These are phyloP conservation scores for Proteles cristata DNA, from an alignment of 2,113 vertebrate genomes.

Conservation along the genomic window DNA sequence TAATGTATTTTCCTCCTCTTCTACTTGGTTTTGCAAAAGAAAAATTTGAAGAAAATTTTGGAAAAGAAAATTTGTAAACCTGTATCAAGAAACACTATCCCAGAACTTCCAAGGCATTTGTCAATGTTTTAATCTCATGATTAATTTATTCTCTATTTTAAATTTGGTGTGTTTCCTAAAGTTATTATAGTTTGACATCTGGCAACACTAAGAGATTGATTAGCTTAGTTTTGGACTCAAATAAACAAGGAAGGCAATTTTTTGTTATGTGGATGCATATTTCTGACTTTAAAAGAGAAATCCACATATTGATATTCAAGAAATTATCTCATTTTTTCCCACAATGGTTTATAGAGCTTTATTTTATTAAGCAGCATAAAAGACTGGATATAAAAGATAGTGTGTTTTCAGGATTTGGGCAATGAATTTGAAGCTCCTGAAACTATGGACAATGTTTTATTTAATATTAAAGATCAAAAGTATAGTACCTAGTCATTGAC, in stretches of 20 bases:
- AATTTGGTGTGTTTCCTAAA: not conserved
- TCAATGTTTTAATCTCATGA: not conserved
- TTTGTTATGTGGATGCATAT: not conserved
- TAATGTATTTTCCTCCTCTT: not conserved
- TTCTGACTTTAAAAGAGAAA: not conserved
- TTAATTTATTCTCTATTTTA: not conserved
- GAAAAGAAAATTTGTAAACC: not conserved
- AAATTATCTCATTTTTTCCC: not conserved
- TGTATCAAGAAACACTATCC: not conserved
- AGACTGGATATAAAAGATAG: not conserved
- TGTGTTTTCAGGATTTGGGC: not conserved
- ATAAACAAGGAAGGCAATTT: not conserved
- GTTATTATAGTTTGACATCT: not conserved
- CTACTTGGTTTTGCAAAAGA: constrained; percentile 21
- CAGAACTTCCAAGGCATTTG: not conserved
- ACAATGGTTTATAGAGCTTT: not conserved
- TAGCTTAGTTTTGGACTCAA: not conserved
- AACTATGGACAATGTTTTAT: not conserved
- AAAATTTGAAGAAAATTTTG: not conserved
- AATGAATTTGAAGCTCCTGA: not conserved
- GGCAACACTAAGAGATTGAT: not conserved
- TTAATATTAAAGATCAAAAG: not conserved
- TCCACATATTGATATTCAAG: not conserved
- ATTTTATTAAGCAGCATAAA: not conserved
- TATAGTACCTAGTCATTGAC: not conserved